These are phyloP conservation scores for Rutpela maculata DNA, from an alignment of 2,888 invertebrate genomes.

Conservation along the genomic window DNA sequence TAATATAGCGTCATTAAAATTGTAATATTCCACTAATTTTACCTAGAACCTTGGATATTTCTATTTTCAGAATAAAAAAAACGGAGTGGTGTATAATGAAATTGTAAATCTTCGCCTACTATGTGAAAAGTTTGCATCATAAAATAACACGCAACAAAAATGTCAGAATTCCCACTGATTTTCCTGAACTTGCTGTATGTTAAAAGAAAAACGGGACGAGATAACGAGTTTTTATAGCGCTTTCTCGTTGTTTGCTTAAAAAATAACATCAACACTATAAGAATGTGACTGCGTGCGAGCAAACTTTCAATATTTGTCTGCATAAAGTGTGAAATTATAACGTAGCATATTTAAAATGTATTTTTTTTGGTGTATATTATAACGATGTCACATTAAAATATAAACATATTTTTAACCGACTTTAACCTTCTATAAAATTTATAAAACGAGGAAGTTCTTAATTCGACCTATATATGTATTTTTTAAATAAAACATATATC, in stretches of 20 bases:
- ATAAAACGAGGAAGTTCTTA: no score
- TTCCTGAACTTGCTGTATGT: not conserved
- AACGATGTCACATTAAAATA: no score
- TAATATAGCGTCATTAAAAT: not conserved
- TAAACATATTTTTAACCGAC: no score
- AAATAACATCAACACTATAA: not conserved
- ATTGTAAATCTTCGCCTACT: not conserved
- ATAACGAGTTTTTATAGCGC: slow-evolving; percentile 13
- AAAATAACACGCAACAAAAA: slow-evolving; percentile 2
- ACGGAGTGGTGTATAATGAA: not conserved
- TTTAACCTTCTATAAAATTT: no score
- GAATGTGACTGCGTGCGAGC: not conserved
- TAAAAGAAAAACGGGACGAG: not conserved
- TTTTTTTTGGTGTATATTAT: no score
- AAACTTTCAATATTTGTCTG: slow-evolving; percentile 22
- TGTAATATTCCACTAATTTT: not conserved
- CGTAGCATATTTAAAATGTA: slow-evolving; percentile 20
- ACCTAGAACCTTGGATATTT: not conserved
- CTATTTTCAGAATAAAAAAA: not conserved
- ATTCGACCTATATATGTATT: no score
- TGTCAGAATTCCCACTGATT: not conserved
- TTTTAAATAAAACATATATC: no score
- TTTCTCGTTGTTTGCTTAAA: slow-evolving; percentile 9
- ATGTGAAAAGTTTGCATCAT: not conserved
- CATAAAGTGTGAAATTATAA: slow-evolving; percentile 8